A percentile compares a stretch with the other conserved stretches of the same genome.
Conservation (phyloP, 2,888 invertebrate species). For the Trissoscelio sp. region DNA sequence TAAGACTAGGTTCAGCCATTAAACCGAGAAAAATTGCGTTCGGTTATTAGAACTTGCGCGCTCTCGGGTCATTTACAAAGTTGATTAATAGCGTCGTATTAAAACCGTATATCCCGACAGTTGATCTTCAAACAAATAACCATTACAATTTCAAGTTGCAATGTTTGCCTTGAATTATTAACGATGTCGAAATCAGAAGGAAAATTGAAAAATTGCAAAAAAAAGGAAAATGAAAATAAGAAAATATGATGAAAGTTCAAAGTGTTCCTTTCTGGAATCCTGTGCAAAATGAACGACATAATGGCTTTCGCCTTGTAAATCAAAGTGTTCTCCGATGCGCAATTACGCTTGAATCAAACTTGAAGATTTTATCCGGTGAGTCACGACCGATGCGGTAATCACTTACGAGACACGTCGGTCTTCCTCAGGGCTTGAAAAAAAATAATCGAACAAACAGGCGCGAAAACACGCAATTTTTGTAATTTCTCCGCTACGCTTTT, state of each 20-base stretch:
- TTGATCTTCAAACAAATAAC: background rate
- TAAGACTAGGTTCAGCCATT: conserved; percentile 55
- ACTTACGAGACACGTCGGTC: conserved; percentile 54
- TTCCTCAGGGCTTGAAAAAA: conserved; percentile 25
- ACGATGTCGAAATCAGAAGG: background rate
- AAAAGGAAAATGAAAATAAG: background rate
- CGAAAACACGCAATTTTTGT: background rate
- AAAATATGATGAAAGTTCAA: background rate
- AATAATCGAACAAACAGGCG: background rate
- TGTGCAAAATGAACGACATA: conserved; percentile 45
- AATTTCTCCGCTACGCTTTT: too few relatives aligned
- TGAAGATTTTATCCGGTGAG: conserved; percentile 63
- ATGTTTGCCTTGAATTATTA: background rate
- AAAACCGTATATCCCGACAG: conserved; percentile 16
- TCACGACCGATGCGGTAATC: conserved; percentile 64
- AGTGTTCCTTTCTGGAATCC: conserved; percentile 8
- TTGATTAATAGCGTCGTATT: conserved; percentile 50
- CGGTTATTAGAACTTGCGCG: conserved; percentile 41
- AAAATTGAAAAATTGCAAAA: too few relatives aligned
- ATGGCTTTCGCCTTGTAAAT: conserved; percentile 56
- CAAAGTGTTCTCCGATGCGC: conserved; percentile 55
- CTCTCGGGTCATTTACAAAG: conserved; percentile 32
- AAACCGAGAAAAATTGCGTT: conserved; percentile 26
- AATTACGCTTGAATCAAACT: conserved; percentile 61
- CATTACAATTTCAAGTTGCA: background rate